phyloP scores from a whole-genome alignment of 2,888 invertebrate genomes.

The Conomelus anceps region DNA sequence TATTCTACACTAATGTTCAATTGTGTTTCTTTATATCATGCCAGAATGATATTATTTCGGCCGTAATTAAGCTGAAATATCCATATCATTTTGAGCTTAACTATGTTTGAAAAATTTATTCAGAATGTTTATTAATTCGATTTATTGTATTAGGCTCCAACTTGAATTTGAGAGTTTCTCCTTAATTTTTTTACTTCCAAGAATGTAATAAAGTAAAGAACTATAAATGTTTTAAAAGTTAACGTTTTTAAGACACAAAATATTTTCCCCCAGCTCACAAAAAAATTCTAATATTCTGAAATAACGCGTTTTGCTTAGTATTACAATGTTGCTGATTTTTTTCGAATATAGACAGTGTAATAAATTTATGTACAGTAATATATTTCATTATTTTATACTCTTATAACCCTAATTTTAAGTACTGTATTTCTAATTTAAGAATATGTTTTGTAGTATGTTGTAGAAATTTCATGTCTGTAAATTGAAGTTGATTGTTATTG shows the following conservation, averaged over 20 bases:
- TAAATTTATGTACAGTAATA: not conserved
- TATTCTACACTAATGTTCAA: not conserved
- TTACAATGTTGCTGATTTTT: not conserved
- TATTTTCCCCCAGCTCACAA: too few species aligned
- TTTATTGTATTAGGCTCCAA: not conserved
- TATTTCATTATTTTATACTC: not conserved
- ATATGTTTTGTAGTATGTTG: not conserved
- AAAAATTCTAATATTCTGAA: too few species aligned
- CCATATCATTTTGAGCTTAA: too few species aligned
- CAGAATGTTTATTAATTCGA: not conserved
- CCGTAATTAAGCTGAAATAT: too few species aligned
- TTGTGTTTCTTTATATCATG: not conserved
- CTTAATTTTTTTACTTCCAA: too few species aligned
- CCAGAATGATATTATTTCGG: not conserved
- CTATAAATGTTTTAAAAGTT: too few species aligned
- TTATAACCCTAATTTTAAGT: not conserved
- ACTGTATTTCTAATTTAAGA: not conserved
- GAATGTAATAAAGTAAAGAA: too few species aligned
- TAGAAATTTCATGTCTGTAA: not conserved
- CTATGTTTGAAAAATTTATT: not conserved
- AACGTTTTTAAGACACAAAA: too few species aligned
- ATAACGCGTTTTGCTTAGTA: too few species aligned
- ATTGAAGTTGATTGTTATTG: not conserved
- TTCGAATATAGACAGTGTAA: not conserved
- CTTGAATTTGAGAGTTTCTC: not conserved